Base-by-base conservation (phyloP, 2,888 invertebrate genomes). In the Drepana falcataria region DNA sequence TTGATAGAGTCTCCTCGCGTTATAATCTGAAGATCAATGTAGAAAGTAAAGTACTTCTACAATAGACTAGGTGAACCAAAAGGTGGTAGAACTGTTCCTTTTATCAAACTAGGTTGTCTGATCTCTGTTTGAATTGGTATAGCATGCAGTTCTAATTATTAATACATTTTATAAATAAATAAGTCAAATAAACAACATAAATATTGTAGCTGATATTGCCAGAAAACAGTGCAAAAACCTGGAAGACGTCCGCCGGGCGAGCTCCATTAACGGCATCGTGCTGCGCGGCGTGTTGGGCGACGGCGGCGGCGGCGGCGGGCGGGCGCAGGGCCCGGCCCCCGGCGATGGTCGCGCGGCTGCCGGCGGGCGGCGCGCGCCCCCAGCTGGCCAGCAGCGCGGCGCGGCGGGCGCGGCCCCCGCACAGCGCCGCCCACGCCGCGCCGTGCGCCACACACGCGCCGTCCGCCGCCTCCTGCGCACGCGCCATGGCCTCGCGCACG, bases 381-480 rank as follows among this genome's bases (percentile, higher is more conserved):
- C 9, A 9, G 67, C 65, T 77, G 59, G 64, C 76, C 67, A 63
- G 76, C 65, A 65, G 75, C 67, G 61, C 79, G 60, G 95, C 94
- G 79, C 95, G 79, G 94, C 93, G 82, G 94, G 75, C 94, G 71
- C 61, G 83, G 96, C 94, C 72, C 96, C 94, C 52, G 21, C 44
- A 41, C 48, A 37, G 55, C 48, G 35, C 55, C 48, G 47, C 57
- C 48, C 55, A 44, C 21, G 53, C 55, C 5, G 69, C 63, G 44
- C 53, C 4, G 66, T 61, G 60, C 53, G 49, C 48, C 54, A 97
- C 91, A 75, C 97, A 97, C 54, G 95, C 92, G 71, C 95, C 94
- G 80, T 98, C 98, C 58, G 95, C 96, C 56, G 95, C 95, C 85
- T 97, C 96, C 81, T 98, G 97, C 2, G 97, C 96, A 75, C 96